Base-by-base conservation (phyloP, 2,797 vertebrate species). In the Tenualosa ilisha region DNA sequence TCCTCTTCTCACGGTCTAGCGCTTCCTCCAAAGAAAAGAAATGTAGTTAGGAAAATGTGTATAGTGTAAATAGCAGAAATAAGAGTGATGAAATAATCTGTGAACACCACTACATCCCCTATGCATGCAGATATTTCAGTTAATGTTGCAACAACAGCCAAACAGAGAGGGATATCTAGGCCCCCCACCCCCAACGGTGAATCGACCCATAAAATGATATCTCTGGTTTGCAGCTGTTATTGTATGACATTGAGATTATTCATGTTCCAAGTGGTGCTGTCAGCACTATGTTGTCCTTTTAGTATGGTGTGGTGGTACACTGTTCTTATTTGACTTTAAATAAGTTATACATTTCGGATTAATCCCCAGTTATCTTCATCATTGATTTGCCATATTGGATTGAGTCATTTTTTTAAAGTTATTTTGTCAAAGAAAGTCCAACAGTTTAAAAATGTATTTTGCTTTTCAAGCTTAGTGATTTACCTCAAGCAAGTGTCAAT, bases 71-170 rank as follows among this genome's bases (percentile, higher is more conserved):
- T 15, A 2, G 40, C 9, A 24, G 8, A 63, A 24, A 24, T 63
- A 46, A 46, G 72, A 79, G 40, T 20, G 72, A 37, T 46, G 17
- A 3, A 40, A 79, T 46, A 79, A 79, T 79, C 40, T 46, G 72
- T 43, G 72, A 79, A 17, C 40, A 79, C 72, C 72, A 22, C 40
- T 46, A 46, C 72, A 22, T 46, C 37, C 40, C 17, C 6, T 17
- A 43, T 79, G 72, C 17, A 6, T 79, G 72, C 40, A 79, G 72
- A 43, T 79, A 43, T 43, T 79, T 79, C 72, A 43, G 17, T 79
- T 20, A 15, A 43, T 79, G 72, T 79, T 40, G 37, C 68, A 79
- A 17, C 15, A 37, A 46, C 72, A 79, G 72, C 72, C 72, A 79
- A 20, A 79, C 17, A 79, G 31, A 12, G 17, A 79, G 46, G 72